Base-by-base conservation (phyloP, 2,888 invertebrate species). In the Chrysolina haemoptera region DNA sequence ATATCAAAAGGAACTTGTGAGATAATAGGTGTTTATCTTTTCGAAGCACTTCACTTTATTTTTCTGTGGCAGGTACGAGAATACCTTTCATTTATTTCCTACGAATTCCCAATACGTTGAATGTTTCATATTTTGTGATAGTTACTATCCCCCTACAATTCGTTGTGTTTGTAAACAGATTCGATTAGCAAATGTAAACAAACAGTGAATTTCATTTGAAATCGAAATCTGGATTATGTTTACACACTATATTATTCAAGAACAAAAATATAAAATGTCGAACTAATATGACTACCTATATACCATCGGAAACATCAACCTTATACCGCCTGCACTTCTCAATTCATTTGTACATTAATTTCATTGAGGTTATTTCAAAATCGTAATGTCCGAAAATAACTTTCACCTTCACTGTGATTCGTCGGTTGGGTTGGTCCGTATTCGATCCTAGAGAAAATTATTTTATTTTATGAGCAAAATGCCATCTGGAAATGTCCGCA, bases 371-470 rank as follows among this genome's bases (percentile, higher is more conserved):
- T 59, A 59, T 59, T 59, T 59, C 59, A 27, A 59, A 59, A 27
- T 59, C 59, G 76, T 74, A 74, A 76, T 70, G 35, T 59, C 74
- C 68, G 53, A 73, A 76, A 76, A 76, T 76, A 76, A 73, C 70
- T 68, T 73, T 68, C 64, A 73, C 73, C 73, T 73, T 70, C 59
- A 59, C 59, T n/a, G 35, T 59, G 59, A 35, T 59, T 59, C 59
- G 59, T n/a, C 35, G 59, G 2, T 27, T 35, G 12, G 20, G 59
- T n/a, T 59, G 59, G 2, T 27, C 59, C 22, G 20, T 5, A 53
- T 53, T 53, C 20, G 20, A 59, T 59, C 35, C 43, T 68, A 59
- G 40, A 53, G 46, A 62, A 71, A 46, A 10, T 55, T 10, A 43
- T 46, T 55, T 48, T 48, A 48, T 48, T 48, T 6, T 35, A 35